These are phyloP conservation scores for Dendropsophus ebraccatus DNA, from an alignment of 2,113 vertebrate species.

Conservation along the genomic window DNA sequence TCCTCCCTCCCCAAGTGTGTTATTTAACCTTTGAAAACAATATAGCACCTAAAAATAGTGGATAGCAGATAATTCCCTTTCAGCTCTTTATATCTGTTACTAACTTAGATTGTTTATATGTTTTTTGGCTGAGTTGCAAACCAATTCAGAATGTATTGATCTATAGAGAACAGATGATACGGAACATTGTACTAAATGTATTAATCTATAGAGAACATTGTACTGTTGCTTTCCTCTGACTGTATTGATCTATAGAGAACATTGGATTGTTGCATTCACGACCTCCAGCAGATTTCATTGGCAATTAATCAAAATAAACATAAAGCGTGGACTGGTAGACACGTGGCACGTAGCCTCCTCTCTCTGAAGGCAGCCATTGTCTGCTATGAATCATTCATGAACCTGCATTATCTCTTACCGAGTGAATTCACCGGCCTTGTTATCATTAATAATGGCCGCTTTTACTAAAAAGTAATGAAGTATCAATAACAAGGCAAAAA, in stretches of 20 bases:
- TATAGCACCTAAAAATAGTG: too few relatives aligned
- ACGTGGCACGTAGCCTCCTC: neutral
- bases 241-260: neutral
- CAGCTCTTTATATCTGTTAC: too few relatives aligned
- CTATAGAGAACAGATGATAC: neutral
- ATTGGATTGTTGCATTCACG: neutral
- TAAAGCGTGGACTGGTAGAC: neutral
- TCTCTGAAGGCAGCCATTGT: neutral
- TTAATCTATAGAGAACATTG: neutral
- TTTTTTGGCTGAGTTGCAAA: neutral
- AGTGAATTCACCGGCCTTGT: neutral
- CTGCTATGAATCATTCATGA: neutral
- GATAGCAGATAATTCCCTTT: neutral
- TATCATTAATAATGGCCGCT: neutral
- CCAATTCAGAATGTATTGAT: neutral
- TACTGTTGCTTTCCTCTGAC: neutral
- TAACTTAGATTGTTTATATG: too few relatives aligned
- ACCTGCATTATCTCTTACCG: neutral
- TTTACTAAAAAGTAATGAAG: neutral
- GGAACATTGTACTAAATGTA: neutral
- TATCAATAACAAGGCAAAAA: neutral
- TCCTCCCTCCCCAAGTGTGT: too few relatives aligned
- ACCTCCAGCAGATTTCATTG: neutral
- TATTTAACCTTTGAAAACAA: too few relatives aligned
- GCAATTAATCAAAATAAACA: constrained; percentile 7